These are phyloP conservation scores for Tricholaema leucomelas DNA, from an alignment of 2,113 vertebrate genomes.

Conservation along the genomic window DNA sequence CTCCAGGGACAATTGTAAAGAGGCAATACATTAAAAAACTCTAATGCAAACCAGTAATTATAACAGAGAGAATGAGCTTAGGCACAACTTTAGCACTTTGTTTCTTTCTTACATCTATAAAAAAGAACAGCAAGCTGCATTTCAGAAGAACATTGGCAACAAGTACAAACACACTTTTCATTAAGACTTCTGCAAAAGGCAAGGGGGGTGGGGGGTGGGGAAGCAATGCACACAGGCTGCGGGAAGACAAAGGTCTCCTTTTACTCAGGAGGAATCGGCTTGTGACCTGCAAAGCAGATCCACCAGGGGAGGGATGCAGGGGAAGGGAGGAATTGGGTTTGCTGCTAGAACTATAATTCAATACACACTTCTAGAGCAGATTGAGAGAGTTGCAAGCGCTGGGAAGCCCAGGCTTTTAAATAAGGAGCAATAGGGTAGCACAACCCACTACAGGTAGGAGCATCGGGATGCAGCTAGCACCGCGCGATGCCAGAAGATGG, in stretches of 20 bases:
- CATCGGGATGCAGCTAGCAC: neutral
- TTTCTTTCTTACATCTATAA: neutral
- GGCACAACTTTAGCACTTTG: conserved; percentile 18
- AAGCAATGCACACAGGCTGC: neutral
- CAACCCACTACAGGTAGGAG: neutral
- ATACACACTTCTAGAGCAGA: neutral
- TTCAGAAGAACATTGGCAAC: conserved; percentile 53
- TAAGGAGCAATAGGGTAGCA: neutral
- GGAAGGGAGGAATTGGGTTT: neutral
- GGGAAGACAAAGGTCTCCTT: neutral
- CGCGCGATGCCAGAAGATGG: conserved; percentile 74
- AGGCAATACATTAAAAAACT: conserved; percentile 85
- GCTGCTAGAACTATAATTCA: neutral
- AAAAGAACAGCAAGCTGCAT: conserved; percentile 26
- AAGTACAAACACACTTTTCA: conserved; percentile 19
- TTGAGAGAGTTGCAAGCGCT: neutral
- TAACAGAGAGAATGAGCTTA: conserved; percentile 74
- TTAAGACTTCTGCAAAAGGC: neutral
- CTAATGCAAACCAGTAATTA: conserved; percentile 75
- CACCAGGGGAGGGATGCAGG: neutral
- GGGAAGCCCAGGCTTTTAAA: neutral
- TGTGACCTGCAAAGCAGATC: neutral
- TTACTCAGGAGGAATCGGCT: neutral
- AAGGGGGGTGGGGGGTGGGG: neutral
- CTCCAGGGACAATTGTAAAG: conserved; percentile 82